Percentiles rank a stretch among this genome's conserved stretches.
Conservation (phyloP, 2,113 vertebrate species). For the Progne subis region DNA sequence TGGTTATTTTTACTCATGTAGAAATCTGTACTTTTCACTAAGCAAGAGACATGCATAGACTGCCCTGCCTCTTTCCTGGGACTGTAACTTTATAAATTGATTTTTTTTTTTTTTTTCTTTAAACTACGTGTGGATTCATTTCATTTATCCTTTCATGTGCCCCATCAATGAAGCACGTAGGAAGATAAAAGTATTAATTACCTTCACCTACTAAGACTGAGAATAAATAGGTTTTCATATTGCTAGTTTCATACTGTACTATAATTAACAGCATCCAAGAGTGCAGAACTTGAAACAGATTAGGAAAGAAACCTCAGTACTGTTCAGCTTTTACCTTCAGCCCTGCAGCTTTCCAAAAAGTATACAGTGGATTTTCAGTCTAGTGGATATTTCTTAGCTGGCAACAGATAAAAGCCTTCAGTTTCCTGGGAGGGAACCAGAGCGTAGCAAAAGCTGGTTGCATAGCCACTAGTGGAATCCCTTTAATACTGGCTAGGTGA, state of each 20-base stretch:
- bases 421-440: conserved; percentile 15
- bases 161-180: not conserved
- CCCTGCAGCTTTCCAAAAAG: not conserved
- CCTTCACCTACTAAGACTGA: not conserved
- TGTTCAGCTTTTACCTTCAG: conserved; percentile 13
- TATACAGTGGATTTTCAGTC: not conserved
- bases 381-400: conserved; percentile 17
- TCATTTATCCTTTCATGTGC: not conserved
- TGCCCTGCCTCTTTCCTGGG: not conserved
- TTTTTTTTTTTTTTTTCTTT: not conserved
- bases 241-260: not conserved
- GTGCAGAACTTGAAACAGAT: conserved; percentile 20
- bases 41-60: not conserved
- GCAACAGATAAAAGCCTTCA: conserved; percentile 43
- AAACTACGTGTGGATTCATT: not conserved
- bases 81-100: not conserved
- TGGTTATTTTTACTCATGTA: not conserved
- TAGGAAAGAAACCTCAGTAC: conserved; percentile 1
- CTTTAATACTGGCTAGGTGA: conserved; percentile 33
- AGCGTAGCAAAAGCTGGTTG: not conserved
- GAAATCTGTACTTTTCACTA: not conserved
- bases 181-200: conserved; percentile 50
- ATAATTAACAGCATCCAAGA: conserved; percentile 21
- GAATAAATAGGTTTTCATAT: conserved; percentile 16
- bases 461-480: not conserved